These are phyloP conservation scores for Dendrocincla fuliginosa DNA, from an alignment of 2,797 vertebrate genomes.

Conservation along the genomic window DNA sequence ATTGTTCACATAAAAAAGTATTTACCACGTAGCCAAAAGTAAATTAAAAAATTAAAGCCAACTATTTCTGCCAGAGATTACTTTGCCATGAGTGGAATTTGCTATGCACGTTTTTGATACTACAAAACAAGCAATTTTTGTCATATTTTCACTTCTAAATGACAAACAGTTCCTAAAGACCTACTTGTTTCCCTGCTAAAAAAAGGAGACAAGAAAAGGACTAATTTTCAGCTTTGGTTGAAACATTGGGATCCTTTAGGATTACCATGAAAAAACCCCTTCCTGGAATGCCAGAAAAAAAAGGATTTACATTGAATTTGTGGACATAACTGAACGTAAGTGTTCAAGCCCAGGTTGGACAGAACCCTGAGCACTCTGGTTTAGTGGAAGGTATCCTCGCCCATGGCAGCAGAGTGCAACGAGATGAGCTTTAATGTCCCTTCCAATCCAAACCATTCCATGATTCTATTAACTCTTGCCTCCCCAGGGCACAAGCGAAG, in stretches of 20 bases:
- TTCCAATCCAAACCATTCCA: background rate
- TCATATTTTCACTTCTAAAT: background rate
- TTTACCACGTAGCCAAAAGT: background rate
- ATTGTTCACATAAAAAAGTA: background rate
- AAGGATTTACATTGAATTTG: background rate
- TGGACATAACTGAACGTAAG: background rate
- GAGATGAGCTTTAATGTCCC: background rate
- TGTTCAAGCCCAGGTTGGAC: background rate
- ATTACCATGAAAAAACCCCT: background rate
- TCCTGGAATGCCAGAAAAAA: background rate
- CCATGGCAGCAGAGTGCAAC: background rate
- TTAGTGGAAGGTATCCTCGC: background rate
- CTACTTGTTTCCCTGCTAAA: rapidly evolving
- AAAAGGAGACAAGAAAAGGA: background rate
- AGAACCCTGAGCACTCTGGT: background rate
- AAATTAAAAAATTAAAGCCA: background rate
- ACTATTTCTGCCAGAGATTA: background rate
- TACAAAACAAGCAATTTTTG: background rate
- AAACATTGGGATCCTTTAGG: background rate
- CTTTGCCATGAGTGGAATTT: background rate
- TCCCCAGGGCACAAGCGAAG: background rate
- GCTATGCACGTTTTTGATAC: background rate
- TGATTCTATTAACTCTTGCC: rapidly evolving
- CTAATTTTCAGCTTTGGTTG: background rate
- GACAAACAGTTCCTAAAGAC: background rate